Conservation (phyloP, 2,888 invertebrate genomes). For the Nephrotoma guestfalica region DNA sequence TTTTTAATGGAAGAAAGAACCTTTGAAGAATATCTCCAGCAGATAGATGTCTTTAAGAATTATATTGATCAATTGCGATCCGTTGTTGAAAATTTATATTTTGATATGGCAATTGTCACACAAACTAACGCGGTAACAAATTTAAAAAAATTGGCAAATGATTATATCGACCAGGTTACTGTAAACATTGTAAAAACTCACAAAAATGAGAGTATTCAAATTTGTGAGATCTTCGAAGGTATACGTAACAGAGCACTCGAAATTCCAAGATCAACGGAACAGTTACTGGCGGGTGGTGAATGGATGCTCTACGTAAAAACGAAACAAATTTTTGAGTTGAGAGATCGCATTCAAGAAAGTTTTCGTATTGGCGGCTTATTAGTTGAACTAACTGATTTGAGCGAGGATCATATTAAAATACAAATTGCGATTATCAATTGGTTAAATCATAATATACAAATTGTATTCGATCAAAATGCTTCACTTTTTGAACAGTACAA, state of each 20-base stretch:
- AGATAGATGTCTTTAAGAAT: slow-evolving; percentile 43
- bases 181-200: slow-evolving; percentile 46
- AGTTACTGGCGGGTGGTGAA: slow-evolving; percentile 63
- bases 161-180: slow-evolving; percentile 46
- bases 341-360: slow-evolving; percentile 52
- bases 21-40: slow-evolving; percentile 44
- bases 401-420: slow-evolving; percentile 57
- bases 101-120: slow-evolving; percentile 45
- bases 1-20: slow-evolving; percentile 38
- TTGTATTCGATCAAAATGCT: slow-evolving; percentile 68
- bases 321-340: slow-evolving; percentile 49
- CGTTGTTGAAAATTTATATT: slow-evolving; percentile 51
- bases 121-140: slow-evolving; percentile 47
- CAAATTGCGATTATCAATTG: slow-evolving; percentile 75
- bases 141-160: slow-evolving; percentile 41
- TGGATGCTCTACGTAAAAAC: slow-evolving; percentile 70
- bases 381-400: slow-evolving; percentile 61
- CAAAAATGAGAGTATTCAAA: slow-evolving; percentile 47
- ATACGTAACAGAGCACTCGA: slow-evolving; percentile 53
- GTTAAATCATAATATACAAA: slow-evolving; percentile 61
- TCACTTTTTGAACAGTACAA: slow-evolving; percentile 66
- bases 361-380: slow-evolving; percentile 48
- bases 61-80: slow-evolving; percentile 44
- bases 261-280: slow-evolving; percentile 63
- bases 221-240: slow-evolving; percentile 55